phyloP scores from a whole-genome alignment of 2,113 vertebrate genomes.

The Etheostoma spectabile region DNA sequence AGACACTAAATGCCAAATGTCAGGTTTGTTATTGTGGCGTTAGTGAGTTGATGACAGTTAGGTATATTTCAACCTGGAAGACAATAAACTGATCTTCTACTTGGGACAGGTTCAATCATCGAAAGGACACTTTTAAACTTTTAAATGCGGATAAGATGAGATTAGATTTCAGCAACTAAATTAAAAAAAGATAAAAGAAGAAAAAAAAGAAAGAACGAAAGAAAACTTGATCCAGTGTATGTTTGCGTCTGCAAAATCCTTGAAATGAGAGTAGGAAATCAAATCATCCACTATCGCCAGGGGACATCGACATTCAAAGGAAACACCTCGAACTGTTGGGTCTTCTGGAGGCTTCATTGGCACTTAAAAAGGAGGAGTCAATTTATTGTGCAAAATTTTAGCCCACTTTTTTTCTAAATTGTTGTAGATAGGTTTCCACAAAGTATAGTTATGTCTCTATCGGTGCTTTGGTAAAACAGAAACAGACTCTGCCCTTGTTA shows the following conservation, averaged over 20 bases:
- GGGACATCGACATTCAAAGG: conserved; percentile 27
- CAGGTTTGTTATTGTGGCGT: conserved; percentile 17
- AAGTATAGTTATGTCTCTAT: neutral
- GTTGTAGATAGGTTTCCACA: neutral
- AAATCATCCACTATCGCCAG: conserved; percentile 16
- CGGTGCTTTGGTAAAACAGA: conserved; percentile 14
- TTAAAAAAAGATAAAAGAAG: neutral
- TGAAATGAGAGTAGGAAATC: conserved; percentile 24
- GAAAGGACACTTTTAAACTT: conserved; percentile 10
- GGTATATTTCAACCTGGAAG: neutral
- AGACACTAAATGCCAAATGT: conserved; percentile 14
- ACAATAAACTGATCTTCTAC: conserved; percentile 9
- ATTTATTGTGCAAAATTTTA: neutral
- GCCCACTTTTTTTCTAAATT: neutral
- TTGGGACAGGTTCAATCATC: neutral
- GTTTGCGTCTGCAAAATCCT: conserved; percentile 37
- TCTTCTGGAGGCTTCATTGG: neutral
- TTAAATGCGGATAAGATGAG: conserved; percentile 19
- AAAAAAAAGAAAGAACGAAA: neutral
- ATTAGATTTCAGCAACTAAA: conserved; percentile 28
- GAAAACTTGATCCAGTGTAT: conserved; percentile 25
- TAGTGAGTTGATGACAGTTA: neutral
- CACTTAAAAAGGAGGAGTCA: neutral
- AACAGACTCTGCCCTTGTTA: conserved; percentile 25
- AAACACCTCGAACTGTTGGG: neutral